Conservation (phyloP, 2,797 vertebrate species). For the Streptopelia turtur region DNA sequence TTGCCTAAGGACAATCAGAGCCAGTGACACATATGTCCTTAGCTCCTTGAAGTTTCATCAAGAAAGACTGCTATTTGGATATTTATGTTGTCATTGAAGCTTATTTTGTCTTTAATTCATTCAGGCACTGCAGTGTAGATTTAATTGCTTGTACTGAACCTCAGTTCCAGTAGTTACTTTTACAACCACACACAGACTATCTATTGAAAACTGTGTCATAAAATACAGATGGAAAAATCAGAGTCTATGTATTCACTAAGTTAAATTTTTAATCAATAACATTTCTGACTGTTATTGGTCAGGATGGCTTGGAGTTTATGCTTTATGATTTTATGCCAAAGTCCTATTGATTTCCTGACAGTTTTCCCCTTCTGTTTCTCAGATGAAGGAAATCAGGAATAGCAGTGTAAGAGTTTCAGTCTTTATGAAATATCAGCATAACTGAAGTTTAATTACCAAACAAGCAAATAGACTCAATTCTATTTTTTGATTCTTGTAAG, state of each 20-base stretch:
- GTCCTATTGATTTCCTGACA: background rate
- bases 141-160: background rate
- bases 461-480: background rate
- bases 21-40: background rate
- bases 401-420: background rate
- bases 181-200: background rate
- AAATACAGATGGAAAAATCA: slow-evolving; percentile 30
- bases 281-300: background rate
- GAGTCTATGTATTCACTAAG: background rate
- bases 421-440: background rate
- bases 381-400: background rate
- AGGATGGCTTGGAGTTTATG: background rate
- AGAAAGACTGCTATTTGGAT: background rate
- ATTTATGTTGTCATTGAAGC: background rate
- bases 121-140: background rate
- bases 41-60: background rate
- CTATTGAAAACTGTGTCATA: background rate
- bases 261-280: slow-evolving; percentile 20
- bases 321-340: background rate
- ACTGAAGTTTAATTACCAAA: background rate
- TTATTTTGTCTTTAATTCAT: background rate
- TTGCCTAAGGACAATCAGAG: background rate
- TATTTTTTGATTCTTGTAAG: background rate
- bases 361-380: background rate
- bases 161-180: background rate